Base-by-base conservation (phyloP, 2,797 vertebrate genomes). In the Setipinna tenuifilis region DNA sequence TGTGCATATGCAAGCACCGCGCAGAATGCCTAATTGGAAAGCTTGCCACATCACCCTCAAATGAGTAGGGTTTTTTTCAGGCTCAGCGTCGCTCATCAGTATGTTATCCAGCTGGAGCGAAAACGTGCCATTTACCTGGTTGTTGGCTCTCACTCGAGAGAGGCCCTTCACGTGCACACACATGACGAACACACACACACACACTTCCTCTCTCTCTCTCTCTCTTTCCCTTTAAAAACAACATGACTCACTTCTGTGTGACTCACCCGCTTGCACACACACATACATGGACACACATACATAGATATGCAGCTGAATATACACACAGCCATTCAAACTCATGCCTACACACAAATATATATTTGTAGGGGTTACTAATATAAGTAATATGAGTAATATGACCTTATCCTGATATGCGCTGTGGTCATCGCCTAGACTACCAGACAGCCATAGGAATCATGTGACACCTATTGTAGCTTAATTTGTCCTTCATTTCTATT, bases 401-500 rank as follows among this genome's bases (percentile, higher is more conserved):
- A 75, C 31, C 28, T 75, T 31, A 75, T 75, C 68, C 16, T 75
- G 68, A 75, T 75, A 9, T 75, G 31, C 31, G 28, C 14, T 35
- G 68, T 17, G 68, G 65, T 6, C 28, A 31, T 16, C 2, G 12
- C 16, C 12, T 14, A 6, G 65, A 28, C 28, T 28, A 35, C 28
- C 65, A 71, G 65, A 12, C 25, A 17, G 68, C 10, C 28, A 31
- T 31, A 9, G 2, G 3, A 0, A 28, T 11, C 25, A 12, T 5
- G 31, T 14, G 62, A 65, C 23, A 28, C 0, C 5, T 6, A 31
- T 17, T 14, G 35, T 75, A 16, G 28, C 12, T 75, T 35, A 5
- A 75, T 75, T 35, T 75, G 17, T 31, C 25, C 65, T 87, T 88
- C 86, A 89, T 61, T 85, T 87, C 88, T 65, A 80, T 85, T 83